Evolutionary conservation across 2,113 vertebrate species (phyloP), one percentile per base, ranked within the genome.

Genomic region (Tychaedon coryphoeus): DNA sequence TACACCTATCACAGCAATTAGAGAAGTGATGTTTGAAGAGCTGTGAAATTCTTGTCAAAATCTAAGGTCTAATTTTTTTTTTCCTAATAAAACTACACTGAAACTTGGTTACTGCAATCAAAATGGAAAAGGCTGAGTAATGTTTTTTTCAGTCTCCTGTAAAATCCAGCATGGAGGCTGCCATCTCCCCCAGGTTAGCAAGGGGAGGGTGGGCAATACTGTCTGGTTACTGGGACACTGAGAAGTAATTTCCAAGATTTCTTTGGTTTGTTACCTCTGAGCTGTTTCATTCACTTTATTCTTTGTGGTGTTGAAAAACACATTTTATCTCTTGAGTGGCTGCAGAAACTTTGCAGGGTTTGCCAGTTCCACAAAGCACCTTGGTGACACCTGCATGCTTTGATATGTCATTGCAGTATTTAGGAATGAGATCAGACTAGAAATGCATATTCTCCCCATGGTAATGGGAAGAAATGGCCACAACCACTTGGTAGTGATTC

Each of bases 171-270:
- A 40, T 43, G 45, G 47, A 72, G 73, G 67, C 67, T 47, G 40
- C 34, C 5, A 9, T 67, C 50, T 83, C 78, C 58, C 29, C 36
- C 36, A 80, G 58, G 53, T 70, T 56, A 40, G 43, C 65, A 16
- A 4, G 38, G 36, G 47, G 47, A 22, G 5, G 2, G 5, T 67
- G 86, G 69, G 83, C 36, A 95, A 51, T 60, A 40, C 84, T 93
- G 74, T 65, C 43, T 86, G 42, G 7, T 93, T 94, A 66, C 45
- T 58, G 23, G 66, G 50, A 95, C 51, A 51, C 86, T 53, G 88
- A 93, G 80, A 76, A 94, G 48, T 85, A 43, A 72, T 91, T 93
- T 90, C 58, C 74, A 50, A 50, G 20, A 70, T 86, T 53, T 93
- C 51, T 87, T 62, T 92, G 24, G 13, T 69, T 90, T 72, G 47